Conservation (phyloP, 2,888 invertebrate genomes). For the Chymomyza fuscimana region DNA sequence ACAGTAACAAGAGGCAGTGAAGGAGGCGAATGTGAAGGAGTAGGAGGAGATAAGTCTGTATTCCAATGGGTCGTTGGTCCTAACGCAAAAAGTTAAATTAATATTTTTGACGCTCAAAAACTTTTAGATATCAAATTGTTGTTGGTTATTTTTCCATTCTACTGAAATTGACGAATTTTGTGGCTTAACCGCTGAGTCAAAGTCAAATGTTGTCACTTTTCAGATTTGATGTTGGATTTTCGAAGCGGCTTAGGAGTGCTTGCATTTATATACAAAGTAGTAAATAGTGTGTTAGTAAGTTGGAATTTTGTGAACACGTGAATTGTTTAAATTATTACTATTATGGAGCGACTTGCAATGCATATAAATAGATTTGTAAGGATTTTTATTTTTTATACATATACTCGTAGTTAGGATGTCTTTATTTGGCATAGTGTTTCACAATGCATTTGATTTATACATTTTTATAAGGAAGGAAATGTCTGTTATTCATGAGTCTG, state of each 20-base stretch:
- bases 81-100: constrained; percentile 71
- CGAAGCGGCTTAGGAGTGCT: constrained; percentile 69
- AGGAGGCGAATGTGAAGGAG: too few relatives aligned
- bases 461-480: too few relatives aligned
- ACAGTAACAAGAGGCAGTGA: background rate
- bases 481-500: too few relatives aligned
- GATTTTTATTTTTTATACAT: too few relatives aligned
- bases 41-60: background rate
- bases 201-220: constrained; percentile 63
- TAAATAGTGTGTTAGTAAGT: too few relatives aligned
- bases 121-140: constrained; percentile 16
- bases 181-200: constrained; percentile 59
- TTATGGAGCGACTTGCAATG: too few relatives aligned
- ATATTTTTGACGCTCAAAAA: constrained; percentile 62
- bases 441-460: too few relatives aligned
- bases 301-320: too few relatives aligned
- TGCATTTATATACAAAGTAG: constrained; percentile 10
- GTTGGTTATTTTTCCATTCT: constrained; percentile 16
- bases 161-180: constrained; percentile 69
- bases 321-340: too few relatives aligned
- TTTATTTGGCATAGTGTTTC: too few relatives aligned
- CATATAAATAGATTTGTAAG: too few relatives aligned
- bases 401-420: too few relatives aligned
- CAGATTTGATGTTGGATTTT: constrained; percentile 34
- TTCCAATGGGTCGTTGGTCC: constrained; percentile 45